Evolutionary conservation across 2,888 invertebrate genomes (phyloP).

Genomic region (Geotrupes spiniger): DNA sequence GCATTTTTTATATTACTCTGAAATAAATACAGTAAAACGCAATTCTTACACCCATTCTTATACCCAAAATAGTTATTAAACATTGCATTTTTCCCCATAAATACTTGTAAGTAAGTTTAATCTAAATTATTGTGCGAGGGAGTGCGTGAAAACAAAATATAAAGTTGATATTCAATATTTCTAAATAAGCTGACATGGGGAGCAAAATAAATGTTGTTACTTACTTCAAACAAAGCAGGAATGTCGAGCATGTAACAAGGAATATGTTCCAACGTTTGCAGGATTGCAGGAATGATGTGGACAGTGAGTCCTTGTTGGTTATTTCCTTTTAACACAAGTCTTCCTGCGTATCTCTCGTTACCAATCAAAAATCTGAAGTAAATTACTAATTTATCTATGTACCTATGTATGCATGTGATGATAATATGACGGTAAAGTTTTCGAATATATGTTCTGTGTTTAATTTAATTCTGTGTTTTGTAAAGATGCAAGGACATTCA

Average conservation of each 20-base stretch:
- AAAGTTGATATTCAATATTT: too few relatives aligned
- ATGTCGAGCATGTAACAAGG: slow-evolving; percentile 51
- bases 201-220: too few relatives aligned
- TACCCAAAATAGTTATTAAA: too few relatives aligned
- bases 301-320: slow-evolving; percentile 56
- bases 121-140: too few relatives aligned
- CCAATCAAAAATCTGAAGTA: slow-evolving; percentile 37
- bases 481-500: too few relatives aligned
- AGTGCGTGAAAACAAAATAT: too few relatives aligned
- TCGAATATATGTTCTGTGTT: background rate
- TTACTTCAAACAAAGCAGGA: slow-evolving; percentile 35
- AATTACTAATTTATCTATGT: background rate
- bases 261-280: slow-evolving; percentile 57
- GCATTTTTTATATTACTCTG: slow-evolving; percentile 35
- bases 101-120: too few relatives aligned
- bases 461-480: background rate
- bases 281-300: slow-evolving; percentile 60
- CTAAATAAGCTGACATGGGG: too few relatives aligned
- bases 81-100: too few relatives aligned
- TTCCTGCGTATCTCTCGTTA: slow-evolving; percentile 42
- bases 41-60: too few relatives aligned
- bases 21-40: slow-evolving; percentile 11
- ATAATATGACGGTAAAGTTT: background rate
- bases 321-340: slow-evolving; percentile 40
- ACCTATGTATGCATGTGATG: background rate